Evolutionary conservation across 2,797 vertebrate species (phyloP).

Genomic region (Phoebastria nigripes): DNA sequence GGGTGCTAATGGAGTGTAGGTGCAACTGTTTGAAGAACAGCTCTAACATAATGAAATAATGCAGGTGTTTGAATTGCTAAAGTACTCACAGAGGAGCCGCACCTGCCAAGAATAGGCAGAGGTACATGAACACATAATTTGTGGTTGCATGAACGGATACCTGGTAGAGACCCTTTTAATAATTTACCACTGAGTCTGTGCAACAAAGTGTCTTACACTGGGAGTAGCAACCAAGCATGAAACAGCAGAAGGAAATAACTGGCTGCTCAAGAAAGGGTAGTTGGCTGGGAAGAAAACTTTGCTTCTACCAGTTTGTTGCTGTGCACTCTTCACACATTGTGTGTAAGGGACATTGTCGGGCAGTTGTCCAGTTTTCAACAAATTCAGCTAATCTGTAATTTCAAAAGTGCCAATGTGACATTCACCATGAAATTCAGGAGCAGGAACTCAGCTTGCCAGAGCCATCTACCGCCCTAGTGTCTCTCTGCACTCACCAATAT

Average conservation of each 20-base stretch:
- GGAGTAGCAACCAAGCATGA: conserved; percentile 30
- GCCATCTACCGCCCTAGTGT: background rate
- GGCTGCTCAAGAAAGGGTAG: background rate
- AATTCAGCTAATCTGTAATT: background rate
- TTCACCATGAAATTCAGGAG: background rate
- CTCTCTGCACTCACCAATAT: background rate
- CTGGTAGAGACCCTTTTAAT: conserved; percentile 29
- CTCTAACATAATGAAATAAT: conserved; percentile 37
- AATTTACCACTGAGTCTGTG: conserved; percentile 36
- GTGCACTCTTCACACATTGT: background rate
- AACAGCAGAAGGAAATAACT: background rate
- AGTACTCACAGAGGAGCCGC: conserved; percentile 9
- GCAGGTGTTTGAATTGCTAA: conserved; percentile 29
- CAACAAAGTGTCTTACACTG: background rate
- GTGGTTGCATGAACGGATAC: background rate
- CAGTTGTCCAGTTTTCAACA: background rate
- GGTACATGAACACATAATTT: background rate
- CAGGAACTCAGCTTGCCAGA: background rate
- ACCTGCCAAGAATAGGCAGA: conserved; percentile 31
- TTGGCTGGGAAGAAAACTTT: background rate
- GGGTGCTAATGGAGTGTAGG: conserved; percentile 32
- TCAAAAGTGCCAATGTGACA: background rate
- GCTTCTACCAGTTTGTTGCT: background rate
- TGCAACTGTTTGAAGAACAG: conserved; percentile 33
- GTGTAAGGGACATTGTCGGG: background rate